Evolutionary conservation across 2,888 invertebrate genomes (phyloP).

Genomic region (Harpalus rufipes): DNA sequence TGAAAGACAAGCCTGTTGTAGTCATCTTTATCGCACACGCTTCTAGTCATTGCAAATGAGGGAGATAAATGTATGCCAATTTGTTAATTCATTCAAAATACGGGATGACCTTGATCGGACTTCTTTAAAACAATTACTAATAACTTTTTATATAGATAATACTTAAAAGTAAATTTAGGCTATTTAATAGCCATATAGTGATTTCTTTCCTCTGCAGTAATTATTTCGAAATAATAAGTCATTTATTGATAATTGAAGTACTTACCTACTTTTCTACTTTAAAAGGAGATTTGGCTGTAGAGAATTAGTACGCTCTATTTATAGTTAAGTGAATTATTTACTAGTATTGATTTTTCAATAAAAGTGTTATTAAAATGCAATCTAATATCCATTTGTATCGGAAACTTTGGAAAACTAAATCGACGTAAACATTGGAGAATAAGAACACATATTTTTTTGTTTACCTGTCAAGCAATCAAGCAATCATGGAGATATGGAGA

Average conservation of each 20-base stretch:
- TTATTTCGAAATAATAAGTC: slow-evolving; percentile 17
- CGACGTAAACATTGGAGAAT: slow-evolving; percentile 29
- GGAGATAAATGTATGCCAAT: too few species aligned
- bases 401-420: slow-evolving; percentile 50
- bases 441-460: slow-evolving; percentile 46
- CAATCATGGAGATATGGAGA: background rate
- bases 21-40: too few species aligned
- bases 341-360: slow-evolving; percentile 58
- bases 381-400: slow-evolving; percentile 66
- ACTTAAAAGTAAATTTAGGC: too few species aligned
- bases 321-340: slow-evolving; percentile 64
- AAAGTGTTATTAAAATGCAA: slow-evolving; percentile 65
- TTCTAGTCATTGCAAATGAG: too few species aligned
- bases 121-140: too few species aligned
- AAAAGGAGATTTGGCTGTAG: slow-evolving; percentile 17
- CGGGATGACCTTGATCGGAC: too few species aligned
- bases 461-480: slow-evolving; percentile 26
- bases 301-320: slow-evolving; percentile 41
- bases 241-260: background rate
- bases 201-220: background rate
- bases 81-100: too few species aligned
- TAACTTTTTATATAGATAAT: too few species aligned
- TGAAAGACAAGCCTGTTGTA: too few species aligned
- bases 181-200: background rate
- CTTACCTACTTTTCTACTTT: background rate